Conservation (phyloP, 2,888 invertebrate species). For the Azorinus chamasolen region DNA sequence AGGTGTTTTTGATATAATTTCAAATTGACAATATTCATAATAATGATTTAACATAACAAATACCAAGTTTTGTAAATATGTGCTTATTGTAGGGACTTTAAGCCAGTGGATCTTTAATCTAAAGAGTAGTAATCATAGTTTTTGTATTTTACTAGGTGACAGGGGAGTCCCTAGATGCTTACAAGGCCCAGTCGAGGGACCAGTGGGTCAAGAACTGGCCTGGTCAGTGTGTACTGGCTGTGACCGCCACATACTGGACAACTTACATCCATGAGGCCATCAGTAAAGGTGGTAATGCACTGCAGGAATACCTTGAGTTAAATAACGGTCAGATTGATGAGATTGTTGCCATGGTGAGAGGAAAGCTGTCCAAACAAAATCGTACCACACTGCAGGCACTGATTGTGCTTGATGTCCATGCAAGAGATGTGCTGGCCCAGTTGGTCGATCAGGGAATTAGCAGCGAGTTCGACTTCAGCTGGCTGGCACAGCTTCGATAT, state of each 20-base stretch:
- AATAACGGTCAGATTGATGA: slow-evolving; percentile 93
- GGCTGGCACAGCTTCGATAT: slow-evolving; percentile 87
- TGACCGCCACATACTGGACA: slow-evolving; percentile 86
- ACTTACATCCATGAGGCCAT: slow-evolving; percentile 85
- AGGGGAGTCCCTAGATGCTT: slow-evolving; percentile 91
- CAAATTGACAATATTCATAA: too few relatives aligned
- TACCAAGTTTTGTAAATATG: too few relatives aligned
- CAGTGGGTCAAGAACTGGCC: slow-evolving; percentile 87
- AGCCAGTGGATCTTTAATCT: too few relatives aligned
- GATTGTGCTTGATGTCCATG: slow-evolving; percentile 92
- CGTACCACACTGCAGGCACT: slow-evolving; percentile 86
- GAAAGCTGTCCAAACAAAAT: slow-evolving; percentile 86
- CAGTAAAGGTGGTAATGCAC: slow-evolving; percentile 85
- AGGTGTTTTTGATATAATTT: too few relatives aligned
- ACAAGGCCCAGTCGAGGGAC: slow-evolving; percentile 88
- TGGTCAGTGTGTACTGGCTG: slow-evolving; percentile 87
- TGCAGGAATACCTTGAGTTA: slow-evolving; percentile 90
- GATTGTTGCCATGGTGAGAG: slow-evolving; percentile 93
- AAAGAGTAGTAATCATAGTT: too few relatives aligned
- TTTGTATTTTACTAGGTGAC: slow-evolving; percentile 87
- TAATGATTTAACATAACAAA: too few relatives aligned
- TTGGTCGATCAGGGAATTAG: slow-evolving; percentile 81
- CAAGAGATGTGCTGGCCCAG: slow-evolving; percentile 85
- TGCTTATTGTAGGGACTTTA: too few relatives aligned
- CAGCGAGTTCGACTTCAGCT: slow-evolving; percentile 86